These are phyloP conservation scores for Brachypteracias leptosomus DNA, from an alignment of 2,113 vertebrate genomes.

Conservation along the genomic window DNA sequence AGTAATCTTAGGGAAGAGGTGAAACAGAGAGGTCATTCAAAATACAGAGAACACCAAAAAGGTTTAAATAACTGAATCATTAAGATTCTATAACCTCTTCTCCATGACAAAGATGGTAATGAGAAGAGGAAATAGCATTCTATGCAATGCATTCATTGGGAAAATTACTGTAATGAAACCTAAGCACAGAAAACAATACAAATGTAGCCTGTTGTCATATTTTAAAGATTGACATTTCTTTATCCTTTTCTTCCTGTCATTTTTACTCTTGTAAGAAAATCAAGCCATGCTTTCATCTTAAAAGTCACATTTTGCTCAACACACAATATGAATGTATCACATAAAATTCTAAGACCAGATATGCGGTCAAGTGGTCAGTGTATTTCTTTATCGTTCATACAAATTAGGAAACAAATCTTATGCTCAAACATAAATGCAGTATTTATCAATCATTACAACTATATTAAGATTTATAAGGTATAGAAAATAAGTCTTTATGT, in stretches of 20 bases:
- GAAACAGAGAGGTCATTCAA: conserved; percentile 54
- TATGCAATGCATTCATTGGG: conserved; percentile 35
- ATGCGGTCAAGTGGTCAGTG: neutral
- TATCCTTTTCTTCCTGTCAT: neutral
- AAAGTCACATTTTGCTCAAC: neutral
- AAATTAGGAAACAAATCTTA: neutral
- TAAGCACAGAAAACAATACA: conserved; percentile 46
- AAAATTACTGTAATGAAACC: conserved; percentile 58
- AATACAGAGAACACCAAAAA: conserved; percentile 47
- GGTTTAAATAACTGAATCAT: conserved; percentile 52
- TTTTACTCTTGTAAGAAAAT: conserved; percentile 28
- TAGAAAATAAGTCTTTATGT: neutral
- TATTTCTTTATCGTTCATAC: neutral
- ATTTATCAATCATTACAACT: neutral
- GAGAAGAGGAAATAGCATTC: conserved; percentile 50
- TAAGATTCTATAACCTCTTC: conserved; percentile 39
- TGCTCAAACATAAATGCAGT: neutral
- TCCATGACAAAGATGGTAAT: conserved; percentile 43
- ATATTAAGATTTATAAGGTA: neutral
- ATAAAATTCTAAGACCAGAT: neutral
- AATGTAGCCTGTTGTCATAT: conserved; percentile 22
- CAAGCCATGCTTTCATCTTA: conserved; percentile 12
- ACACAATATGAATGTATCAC: neutral
- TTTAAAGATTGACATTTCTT: conserved; percentile 1
- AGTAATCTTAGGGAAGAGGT: conserved; percentile 25